Conservation (phyloP, 2,888 invertebrate species). For the Rhagonycha fulva region DNA sequence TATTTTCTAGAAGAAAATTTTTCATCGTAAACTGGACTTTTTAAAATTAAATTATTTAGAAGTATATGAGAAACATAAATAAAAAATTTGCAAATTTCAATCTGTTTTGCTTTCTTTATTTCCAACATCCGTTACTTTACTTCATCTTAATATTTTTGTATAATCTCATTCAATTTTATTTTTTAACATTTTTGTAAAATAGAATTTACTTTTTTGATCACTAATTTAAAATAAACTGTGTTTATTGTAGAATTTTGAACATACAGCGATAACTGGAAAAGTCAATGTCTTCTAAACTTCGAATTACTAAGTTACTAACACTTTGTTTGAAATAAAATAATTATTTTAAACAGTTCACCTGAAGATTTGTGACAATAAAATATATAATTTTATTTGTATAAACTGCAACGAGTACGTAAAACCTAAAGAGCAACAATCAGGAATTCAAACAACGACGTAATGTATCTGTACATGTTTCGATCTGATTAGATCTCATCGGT, state of each 20-base stretch:
- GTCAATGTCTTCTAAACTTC: not conserved
- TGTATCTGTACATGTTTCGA: too few species aligned
- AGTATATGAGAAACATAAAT: not conserved
- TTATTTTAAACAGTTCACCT: too few species aligned
- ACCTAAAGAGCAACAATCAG: too few species aligned
- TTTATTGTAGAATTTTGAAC: too few species aligned
- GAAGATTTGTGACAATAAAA: too few species aligned
- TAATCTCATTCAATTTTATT: not conserved
- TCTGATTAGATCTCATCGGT: too few species aligned
- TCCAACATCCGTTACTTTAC: not conserved
- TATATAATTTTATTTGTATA: too few species aligned
- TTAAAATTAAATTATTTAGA: not conserved
- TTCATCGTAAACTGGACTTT: not conserved
- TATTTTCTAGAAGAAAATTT: not conserved
- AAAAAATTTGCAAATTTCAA: not conserved
- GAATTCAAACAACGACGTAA: too few species aligned
- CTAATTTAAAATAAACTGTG: too few species aligned
- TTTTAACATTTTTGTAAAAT: not conserved
- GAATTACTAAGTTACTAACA: not conserved
- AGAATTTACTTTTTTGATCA: not conserved
- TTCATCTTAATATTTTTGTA: not conserved
- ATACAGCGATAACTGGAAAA: not conserved
- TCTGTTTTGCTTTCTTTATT: not conserved
- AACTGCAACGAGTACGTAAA: too few species aligned
- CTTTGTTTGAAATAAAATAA: too few species aligned